phyloP scores from a whole-genome alignment of 2,797 vertebrate species.

The Rhinophrynus dorsalis region DNA sequence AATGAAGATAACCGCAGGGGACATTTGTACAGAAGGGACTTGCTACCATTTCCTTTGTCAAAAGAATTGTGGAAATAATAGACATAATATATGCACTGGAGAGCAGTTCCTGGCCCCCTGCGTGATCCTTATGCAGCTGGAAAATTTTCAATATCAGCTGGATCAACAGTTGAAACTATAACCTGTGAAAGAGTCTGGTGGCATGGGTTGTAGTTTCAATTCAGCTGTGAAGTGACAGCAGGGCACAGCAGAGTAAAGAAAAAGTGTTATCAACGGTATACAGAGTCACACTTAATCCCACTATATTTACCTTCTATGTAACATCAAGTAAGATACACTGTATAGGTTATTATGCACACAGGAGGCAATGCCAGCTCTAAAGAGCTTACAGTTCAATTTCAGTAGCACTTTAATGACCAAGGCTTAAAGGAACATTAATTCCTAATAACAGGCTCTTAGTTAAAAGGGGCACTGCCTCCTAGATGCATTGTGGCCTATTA shows the following conservation, averaged over 20 bases:
- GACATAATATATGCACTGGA: constrained; percentile 52
- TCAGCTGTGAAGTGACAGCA: constrained; percentile 34
- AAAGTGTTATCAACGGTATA: background rate
- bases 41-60: constrained; percentile 51
- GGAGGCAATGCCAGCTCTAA: too few relatives aligned
- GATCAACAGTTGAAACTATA: constrained; percentile 73
- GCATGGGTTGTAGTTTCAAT: constrained; percentile 39
- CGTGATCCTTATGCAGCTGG: constrained; percentile 66
- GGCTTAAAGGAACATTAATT: too few relatives aligned
- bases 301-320: too few relatives aligned
- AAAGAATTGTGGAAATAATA: constrained; percentile 65
- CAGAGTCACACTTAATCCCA: too few relatives aligned
- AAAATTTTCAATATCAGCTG: constrained; percentile 73
- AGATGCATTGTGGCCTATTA: too few relatives aligned
- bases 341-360: too few relatives aligned
- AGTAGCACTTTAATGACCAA: too few relatives aligned
- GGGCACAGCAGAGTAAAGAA: background rate
- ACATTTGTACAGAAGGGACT: constrained; percentile 64
- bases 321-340: too few relatives aligned
- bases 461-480: too few relatives aligned
- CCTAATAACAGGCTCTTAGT: too few relatives aligned
- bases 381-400: too few relatives aligned
- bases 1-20: constrained; percentile 42
- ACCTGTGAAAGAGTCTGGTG: constrained; percentile 6
- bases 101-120: constrained; percentile 64